A percentile compares a stretch with the other conserved stretches of the same genome.
phyloP scores from a whole-genome alignment of 2,797 vertebrate genomes.

The Cynodonichthys magdalenae region DNA sequence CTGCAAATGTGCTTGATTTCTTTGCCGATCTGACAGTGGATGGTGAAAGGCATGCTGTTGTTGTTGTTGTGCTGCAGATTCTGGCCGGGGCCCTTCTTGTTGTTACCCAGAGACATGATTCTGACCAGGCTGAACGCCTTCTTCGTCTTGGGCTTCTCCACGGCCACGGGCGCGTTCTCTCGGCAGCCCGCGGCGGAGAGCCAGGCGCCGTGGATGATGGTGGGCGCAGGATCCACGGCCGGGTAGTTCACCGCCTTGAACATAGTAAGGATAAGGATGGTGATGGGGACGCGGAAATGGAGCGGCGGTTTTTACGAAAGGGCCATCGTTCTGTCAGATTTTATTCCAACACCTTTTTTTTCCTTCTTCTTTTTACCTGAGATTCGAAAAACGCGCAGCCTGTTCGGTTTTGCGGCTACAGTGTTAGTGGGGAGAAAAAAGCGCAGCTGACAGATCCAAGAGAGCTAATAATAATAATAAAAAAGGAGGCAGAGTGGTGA shows the following conservation, averaged over 20 bases:
- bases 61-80: constrained; percentile 80
- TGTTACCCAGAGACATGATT: constrained; percentile 88
- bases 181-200: constrained; percentile 78
- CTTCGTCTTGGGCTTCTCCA: constrained; percentile 84
- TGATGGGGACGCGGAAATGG: constrained; percentile 20
- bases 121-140: constrained; percentile 91
- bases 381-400: constrained; percentile 22
- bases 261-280: constrained; percentile 32
- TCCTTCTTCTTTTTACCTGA: constrained; percentile 51
- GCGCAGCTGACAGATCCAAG: constrained; percentile 34
- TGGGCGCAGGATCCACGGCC: constrained; percentile 85
- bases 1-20: constrained; percentile 99
- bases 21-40: constrained; percentile 97
- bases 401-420: constrained; percentile 28
- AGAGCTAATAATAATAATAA: constrained; percentile 56
- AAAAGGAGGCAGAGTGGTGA: constrained; percentile 42
- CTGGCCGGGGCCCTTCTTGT: constrained; percentile 85
- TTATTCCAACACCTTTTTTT: constrained; percentile 33
- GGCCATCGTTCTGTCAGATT: no score
- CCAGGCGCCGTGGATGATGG: constrained; percentile 81
- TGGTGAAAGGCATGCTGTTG: constrained; percentile 94
- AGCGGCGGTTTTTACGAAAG: constrained; percentile 35
- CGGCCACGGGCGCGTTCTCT: constrained; percentile 79
- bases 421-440: neutral
- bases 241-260: constrained; percentile 78